A percentile compares a stretch with the other conserved stretches of the same genome.
These are phyloP conservation scores for Amorpha juglandis DNA, from an alignment of 2,888 invertebrate species.

Conservation along the genomic window DNA sequence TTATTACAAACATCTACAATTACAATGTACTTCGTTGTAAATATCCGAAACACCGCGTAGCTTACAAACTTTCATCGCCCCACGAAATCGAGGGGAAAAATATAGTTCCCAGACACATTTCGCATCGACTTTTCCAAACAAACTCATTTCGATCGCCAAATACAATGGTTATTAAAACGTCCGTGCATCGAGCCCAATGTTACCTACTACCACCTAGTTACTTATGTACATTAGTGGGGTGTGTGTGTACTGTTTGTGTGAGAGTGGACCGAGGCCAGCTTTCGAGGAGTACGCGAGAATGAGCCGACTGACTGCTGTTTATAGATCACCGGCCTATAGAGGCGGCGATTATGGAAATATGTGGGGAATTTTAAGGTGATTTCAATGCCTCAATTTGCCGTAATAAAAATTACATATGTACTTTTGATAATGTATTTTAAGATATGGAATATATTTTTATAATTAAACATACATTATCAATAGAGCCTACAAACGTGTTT, in stretches of 20 bases:
- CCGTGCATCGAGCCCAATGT: slow-evolving; percentile 64
- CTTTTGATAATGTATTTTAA: too few relatives aligned
- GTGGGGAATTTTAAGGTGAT: neutral
- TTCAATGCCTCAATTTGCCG: too few relatives aligned
- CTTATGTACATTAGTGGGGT: slow-evolving; percentile 35
- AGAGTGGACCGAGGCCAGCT: slow-evolving; percentile 79
- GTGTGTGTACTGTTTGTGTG: slow-evolving; percentile 50
- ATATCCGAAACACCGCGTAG: slow-evolving; percentile 17
- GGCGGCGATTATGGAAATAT: slow-evolving; percentile 29
- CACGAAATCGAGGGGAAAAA: slow-evolving; percentile 29
- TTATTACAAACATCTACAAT: neutral
- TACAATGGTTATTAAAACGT: slow-evolving; percentile 84
- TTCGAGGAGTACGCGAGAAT: slow-evolving; percentile 70
- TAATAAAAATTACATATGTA: too few relatives aligned
- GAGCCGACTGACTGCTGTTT: slow-evolving; percentile 62
- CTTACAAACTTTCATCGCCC: slow-evolving; percentile 22
- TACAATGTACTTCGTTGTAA: neutral
- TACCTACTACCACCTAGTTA: slow-evolving; percentile 49
- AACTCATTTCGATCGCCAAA: slow-evolving; percentile 83
- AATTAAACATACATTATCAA: too few relatives aligned
- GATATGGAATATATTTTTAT: too few relatives aligned
- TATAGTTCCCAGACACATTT: slow-evolving; percentile 60
- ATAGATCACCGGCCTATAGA: slow-evolving; percentile 51
- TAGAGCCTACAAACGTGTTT: too few relatives aligned
- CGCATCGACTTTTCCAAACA: slow-evolving; percentile 48